Evolutionary conservation across 2,888 invertebrate genomes (phyloP).

Genomic region (Lamellibrachia satsuma): DNA sequence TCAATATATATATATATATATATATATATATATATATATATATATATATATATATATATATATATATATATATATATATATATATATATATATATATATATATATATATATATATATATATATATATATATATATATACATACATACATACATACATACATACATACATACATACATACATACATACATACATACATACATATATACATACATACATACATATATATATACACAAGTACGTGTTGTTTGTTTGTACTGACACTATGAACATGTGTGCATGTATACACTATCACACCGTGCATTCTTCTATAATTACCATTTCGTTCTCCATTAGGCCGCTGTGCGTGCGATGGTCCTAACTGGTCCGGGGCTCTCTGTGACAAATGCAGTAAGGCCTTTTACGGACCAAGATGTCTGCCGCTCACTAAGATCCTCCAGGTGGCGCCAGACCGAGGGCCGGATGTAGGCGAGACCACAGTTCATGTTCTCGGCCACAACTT

Average conservation of each 20-base stretch:
- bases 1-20: no score
- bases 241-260: background rate
- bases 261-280: background rate
- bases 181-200: no score
- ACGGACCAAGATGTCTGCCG: slow-evolving; percentile 44
- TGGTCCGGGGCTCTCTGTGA: slow-evolving; percentile 45
- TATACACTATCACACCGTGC: background rate
- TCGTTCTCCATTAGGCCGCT: slow-evolving; percentile 34
- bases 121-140: no score
- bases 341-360: slow-evolving; percentile 39
- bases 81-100: no score
- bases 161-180: no score
- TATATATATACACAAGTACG: background rate
- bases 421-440: slow-evolving; percentile 37
- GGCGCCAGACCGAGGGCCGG: slow-evolving; percentile 39
- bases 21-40: no score
- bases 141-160: no score
- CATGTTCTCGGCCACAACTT: slow-evolving; percentile 45
- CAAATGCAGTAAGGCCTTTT: slow-evolving; percentile 43
- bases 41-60: no score
- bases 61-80: no score
- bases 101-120: no score
- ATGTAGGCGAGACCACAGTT: slow-evolving; percentile 39
- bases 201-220: no score
- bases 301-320: background rate